Conservation (phyloP, 2,113 vertebrate species). For the Pangasianodon hypophthalmus region DNA sequence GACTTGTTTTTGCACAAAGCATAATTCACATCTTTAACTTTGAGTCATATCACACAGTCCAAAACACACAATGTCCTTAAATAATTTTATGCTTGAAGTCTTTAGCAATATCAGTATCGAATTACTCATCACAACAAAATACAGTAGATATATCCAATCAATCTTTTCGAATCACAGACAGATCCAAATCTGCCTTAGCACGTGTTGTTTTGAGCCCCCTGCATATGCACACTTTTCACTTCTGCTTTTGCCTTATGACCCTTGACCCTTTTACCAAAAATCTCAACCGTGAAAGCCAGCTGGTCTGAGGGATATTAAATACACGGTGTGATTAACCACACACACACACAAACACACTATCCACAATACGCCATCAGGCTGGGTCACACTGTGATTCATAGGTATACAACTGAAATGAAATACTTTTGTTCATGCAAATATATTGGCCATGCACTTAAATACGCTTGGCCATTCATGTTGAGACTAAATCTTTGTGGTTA, state of each 20-base stretch:
- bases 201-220: constrained; percentile 51
- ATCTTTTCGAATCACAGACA: constrained; percentile 62
- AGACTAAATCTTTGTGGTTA: not conserved
- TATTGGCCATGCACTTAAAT: not conserved
- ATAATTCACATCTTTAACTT: not conserved
- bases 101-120: not conserved
- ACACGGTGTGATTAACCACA: not conserved
- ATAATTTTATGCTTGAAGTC: not conserved
- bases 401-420: not conserved
- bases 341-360: not conserved
- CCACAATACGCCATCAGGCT: not conserved
- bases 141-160: constrained; percentile 51
- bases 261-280: not conserved
- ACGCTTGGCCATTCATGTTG: not conserved
- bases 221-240: not conserved
- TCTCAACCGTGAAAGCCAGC: not conserved
- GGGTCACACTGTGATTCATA: not conserved
- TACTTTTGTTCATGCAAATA: not conserved
- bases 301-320: constrained; percentile 2
- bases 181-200: constrained; percentile 53
- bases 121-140: not conserved
- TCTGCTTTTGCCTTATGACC: constrained; percentile 9
- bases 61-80: not conserved
- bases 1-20: not conserved
- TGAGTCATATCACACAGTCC: not conserved